Evolutionary conservation across 92 coral and sea anemone species (phyloP), one percentile per base, ranked within the genome.

Genomic region (Ricordea florida): DNA sequence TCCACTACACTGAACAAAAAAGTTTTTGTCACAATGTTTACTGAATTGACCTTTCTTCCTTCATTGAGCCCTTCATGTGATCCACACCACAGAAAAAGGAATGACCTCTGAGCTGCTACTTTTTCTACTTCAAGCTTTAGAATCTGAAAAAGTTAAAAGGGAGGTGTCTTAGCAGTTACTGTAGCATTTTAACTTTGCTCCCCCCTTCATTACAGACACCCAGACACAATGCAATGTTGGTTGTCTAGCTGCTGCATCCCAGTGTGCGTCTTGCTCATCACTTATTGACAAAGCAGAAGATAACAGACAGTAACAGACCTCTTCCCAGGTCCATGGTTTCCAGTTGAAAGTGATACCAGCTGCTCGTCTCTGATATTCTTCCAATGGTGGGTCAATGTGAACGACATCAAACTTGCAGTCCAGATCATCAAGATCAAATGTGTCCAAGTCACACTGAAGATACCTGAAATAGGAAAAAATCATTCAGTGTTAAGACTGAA

Each of bases 241-340:
- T n/a, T n/a, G n/a, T n/a, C n/a, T n/a, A n/a, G n/a, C n/a, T n/a
- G n/a, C n/a, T n/a, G n/a, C n/a, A n/a, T n/a, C n/a, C n/a, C n/a
- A n/a, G n/a, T n/a, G n/a, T n/a, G n/a, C n/a, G n/a, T n/a, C n/a
- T n/a, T n/a, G n/a, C n/a, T n/a, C n/a, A n/a, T n/a, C n/a, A n/a
- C n/a, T n/a, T n/a, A n/a, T n/a, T n/a, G n/a, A n/a, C n/a, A n/a
- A n/a, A n/a, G n/a, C n/a, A n/a, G n/a, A n/a, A n/a, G n/a, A n/a
- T n/a, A n/a, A n/a, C n/a, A n/a, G n/a, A n/a, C n/a, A 29, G 13
- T 11, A n/a, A 33, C 85, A 34, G 6, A 92, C 99, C 89, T 96
- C 99, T 6, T 96, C 99, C 99, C 99, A 96, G 32, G 89, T 89
- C 99, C 99, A 96, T 10, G 99, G 97, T 48, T 85, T 90, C 97